Percentiles rank a stretch among this genome's conserved stretches.
Evolutionary conservation across 2,113 vertebrate species (phyloP).

Genomic region (Cynopterus brachyotis): DNA sequence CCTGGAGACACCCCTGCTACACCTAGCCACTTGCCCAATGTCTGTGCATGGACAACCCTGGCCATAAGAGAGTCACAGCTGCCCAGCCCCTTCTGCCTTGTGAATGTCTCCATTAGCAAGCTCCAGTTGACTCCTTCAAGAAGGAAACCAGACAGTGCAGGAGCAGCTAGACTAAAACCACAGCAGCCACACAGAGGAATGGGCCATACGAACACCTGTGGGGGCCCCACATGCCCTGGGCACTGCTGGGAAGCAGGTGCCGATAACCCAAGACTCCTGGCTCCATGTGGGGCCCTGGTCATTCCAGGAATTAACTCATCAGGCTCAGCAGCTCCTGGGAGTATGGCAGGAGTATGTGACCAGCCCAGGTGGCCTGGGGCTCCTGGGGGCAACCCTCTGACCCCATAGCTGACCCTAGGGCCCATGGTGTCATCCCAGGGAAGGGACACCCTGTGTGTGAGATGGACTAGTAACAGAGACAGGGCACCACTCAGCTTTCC

Average conservation of each 20-base stretch:
- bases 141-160: not conserved
- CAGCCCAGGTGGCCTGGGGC: not conserved
- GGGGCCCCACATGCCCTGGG: not conserved
- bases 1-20: not conserved
- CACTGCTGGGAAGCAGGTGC: not conserved
- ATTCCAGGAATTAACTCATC: too few relatives aligned
- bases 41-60: not conserved
- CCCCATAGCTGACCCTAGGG: not conserved
- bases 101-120: accelerated
- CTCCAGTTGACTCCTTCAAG: too few relatives aligned
- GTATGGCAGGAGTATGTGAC: not conserved
- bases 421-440: not conserved
- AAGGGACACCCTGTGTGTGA: too few relatives aligned
- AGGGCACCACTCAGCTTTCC: too few relatives aligned
- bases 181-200: accelerated
- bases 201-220: accelerated
- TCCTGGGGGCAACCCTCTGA: not conserved
- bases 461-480: accelerated
- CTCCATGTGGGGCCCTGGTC: not conserved
- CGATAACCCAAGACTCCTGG: not conserved
- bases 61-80: not conserved
- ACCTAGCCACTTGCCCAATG: accelerated
- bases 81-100: not conserved
- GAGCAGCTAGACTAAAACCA: not conserved
- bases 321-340: accelerated